Conservation (phyloP, 2,888 invertebrate genomes). For the Chouioia cunea region DNA sequence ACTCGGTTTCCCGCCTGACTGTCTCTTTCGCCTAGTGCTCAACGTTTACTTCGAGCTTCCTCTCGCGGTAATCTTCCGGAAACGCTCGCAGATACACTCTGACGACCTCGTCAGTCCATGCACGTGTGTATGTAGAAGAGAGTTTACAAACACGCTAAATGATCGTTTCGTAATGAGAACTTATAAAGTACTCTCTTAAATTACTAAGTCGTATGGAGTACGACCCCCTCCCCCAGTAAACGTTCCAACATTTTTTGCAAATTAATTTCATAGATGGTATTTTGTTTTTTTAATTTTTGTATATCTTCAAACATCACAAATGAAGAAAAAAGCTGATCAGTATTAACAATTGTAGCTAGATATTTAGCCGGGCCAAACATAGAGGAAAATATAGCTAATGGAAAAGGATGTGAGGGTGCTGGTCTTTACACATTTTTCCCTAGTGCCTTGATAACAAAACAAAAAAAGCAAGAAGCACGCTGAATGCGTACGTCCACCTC, state of each 20-base stretch:
- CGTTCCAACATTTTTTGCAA: neutral
- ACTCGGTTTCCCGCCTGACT: constrained; percentile 44
- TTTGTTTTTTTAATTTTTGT: neutral
- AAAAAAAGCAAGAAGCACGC: constrained; percentile 7
- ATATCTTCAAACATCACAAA: neutral
- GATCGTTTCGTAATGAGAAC: constrained; percentile 13
- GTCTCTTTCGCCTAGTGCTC: constrained; percentile 22
- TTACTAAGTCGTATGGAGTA: too few species aligned
- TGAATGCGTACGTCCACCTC: constrained; percentile 3
- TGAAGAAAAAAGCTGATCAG: neutral
- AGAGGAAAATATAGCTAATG: constrained; percentile 10
- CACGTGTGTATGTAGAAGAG: constrained; percentile 29
- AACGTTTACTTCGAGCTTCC: constrained; percentile 52
- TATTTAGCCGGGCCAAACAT: neutral
- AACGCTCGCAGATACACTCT: constrained; percentile 34
- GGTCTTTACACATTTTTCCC: constrained; percentile 6
- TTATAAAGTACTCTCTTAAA: too few species aligned
- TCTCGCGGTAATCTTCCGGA: constrained; percentile 47
- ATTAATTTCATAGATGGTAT: neutral
- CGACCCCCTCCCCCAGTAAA: too few species aligned
- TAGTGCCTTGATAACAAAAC: neutral
- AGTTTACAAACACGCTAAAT: constrained; percentile 33
- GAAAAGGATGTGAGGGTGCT: constrained; percentile 10
- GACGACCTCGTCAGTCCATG: too few species aligned
- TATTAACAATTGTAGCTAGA: constrained; percentile 17